Conservation (phyloP, 2,888 invertebrate species). For the Liposcelis brunnea region DNA sequence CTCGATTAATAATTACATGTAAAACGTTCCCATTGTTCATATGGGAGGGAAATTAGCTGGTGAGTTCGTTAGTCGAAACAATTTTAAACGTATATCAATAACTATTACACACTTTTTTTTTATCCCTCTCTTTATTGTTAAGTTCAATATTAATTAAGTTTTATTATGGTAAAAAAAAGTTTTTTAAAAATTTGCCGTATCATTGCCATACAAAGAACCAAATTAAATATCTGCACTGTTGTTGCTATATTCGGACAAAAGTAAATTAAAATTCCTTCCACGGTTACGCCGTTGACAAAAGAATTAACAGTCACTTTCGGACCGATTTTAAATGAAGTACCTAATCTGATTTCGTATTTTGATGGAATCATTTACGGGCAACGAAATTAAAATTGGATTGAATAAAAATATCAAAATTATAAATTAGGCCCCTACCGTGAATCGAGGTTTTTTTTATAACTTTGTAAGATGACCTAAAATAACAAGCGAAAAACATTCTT, state of each 20-base stretch:
- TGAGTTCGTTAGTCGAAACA: no score
- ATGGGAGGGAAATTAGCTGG: no score
- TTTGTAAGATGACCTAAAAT: no score
- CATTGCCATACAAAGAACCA: slow-evolving; percentile 6
- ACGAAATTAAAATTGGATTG: not conserved
- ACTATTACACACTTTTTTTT: no score
- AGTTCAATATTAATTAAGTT: slow-evolving; percentile 6
- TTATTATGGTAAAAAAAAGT: not conserved
- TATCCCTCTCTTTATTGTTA: not conserved
- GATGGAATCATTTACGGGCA: slow-evolving; percentile 6
- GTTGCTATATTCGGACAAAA: slow-evolving; percentile 4
- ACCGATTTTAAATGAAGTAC: not conserved
- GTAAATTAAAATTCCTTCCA: slow-evolving; percentile 4
- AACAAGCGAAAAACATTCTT: no score
- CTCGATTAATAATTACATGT: no score
- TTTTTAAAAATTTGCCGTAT: slow-evolving; percentile 9
- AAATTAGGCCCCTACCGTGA: not conserved
- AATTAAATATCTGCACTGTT: slow-evolving; percentile 8
- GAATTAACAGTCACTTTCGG: slow-evolving; percentile 3
- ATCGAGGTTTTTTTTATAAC: no score
- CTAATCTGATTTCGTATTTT: slow-evolving; percentile 6
- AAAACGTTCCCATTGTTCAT: no score
- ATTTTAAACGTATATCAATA: no score
- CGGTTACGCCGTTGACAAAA: slow-evolving; percentile 4
- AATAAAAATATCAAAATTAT: slow-evolving; percentile 1